A percentile compares a stretch with the other conserved stretches of the same genome.
phyloP scores from a whole-genome alignment of 2,113 vertebrate species.

The Capricornis sumatraensis region DNA sequence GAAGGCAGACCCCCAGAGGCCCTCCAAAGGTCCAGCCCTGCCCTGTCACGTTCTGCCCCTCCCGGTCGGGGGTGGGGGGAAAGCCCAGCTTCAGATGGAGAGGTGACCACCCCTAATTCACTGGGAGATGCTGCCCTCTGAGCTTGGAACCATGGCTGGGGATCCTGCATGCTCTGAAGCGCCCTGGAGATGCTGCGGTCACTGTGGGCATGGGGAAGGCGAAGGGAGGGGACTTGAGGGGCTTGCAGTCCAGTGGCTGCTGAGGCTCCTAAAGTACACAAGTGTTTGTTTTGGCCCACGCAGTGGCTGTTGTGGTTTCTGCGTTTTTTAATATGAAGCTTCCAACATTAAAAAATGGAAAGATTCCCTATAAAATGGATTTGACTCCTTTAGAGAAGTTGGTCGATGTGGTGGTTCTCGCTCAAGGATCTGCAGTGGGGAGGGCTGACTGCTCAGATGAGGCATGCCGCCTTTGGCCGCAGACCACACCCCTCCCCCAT shows the following conservation, averaged over 20 bases:
- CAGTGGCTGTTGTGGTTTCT: not conserved
- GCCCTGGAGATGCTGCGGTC: not conserved
- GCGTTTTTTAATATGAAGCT: not conserved
- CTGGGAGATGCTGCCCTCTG: accelerated
- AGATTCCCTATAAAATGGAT: not conserved
- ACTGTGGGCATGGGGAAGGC: accelerated
- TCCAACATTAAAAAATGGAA: not conserved
- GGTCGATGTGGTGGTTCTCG: accelerated
- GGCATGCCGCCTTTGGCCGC: accelerated
- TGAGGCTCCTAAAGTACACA: accelerated
- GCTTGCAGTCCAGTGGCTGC: accelerated
- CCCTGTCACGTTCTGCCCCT: accelerated
- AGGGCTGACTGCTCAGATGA: not conserved
- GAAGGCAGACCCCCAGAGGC: too few relatives aligned
- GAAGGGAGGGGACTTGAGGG: not conserved
- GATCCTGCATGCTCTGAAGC: not conserved
- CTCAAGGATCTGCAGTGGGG: accelerated
- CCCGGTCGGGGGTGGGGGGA: accelerated
- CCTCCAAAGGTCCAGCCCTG: too few relatives aligned
- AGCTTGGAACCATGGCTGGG: too few relatives aligned
- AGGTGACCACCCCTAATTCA: accelerated
- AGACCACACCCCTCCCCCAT: not conserved
- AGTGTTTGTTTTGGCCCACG: not conserved
- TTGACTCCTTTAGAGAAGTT: not conserved
- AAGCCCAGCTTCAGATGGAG: not conserved